Base-by-base conservation (phyloP, 1,140 invertebrate species). In the Lamellibrachia luymesi region DNA sequence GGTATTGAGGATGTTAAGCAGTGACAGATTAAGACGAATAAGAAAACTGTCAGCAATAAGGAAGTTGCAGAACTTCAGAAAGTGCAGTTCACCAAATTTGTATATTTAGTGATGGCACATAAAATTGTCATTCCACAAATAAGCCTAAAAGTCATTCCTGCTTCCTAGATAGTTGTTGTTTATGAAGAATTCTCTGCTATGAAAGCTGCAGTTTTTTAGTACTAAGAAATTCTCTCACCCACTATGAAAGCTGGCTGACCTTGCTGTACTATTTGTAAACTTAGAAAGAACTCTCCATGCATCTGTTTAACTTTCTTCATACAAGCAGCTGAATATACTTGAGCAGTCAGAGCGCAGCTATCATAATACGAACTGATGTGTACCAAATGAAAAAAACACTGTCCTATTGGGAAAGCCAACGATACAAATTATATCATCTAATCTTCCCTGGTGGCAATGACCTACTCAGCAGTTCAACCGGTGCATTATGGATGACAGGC, bases 401-500 rank as follows among this genome's bases (percentile, higher is more conserved):
- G 64, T 80, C 64, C 64, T 80, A 80, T 80, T 80, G 64, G 64
- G 64, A 80, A 80, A 80, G 64, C 64, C 64, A 80, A 80, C 64
- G 64, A 80, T 2, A 80, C 64, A 80, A 80, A 80, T 80, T 80
- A 80, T 80, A 80, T 80, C 64, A 80, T 4, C 64, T 80, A 80
- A 80, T 80, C 64, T 80, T 80, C 64, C 64, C 64, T 80, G 17
- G 64, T 80, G 64, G 64, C 64, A 80, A 17, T 80, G 64, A 10
- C 64, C 64, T 80, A 22, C 64, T 17, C 64, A 10, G 2, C 64
- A 80, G 64, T 80, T 80, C 64, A 80, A 80, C 64, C 13, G 17
- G 64, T 80, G 64, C 64, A 17, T 80, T 17, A 80, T 80, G 64
- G 64, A 80, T 22, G 17, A 22, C 64, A 80, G 64, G 64, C 13